Percentiles rank a stretch among this genome's conserved stretches.
Conservation (phyloP, 2,113 vertebrate genomes). For the Heloderma charlesbogerti region DNA sequence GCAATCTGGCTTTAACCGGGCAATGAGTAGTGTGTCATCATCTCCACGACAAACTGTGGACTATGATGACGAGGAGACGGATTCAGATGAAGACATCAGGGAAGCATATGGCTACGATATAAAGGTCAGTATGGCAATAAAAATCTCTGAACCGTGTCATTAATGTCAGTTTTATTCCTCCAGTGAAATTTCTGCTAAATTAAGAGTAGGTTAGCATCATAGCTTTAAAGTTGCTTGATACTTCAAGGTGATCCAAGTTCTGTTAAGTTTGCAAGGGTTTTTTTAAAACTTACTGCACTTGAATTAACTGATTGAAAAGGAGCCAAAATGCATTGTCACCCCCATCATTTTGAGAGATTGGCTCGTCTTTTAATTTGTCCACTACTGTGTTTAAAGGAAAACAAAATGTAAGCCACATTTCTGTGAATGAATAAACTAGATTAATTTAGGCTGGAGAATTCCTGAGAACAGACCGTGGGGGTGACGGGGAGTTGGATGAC, state of each 20-base stretch:
- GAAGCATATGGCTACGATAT: slow-evolving; percentile 95
- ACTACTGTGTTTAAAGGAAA: not conserved
- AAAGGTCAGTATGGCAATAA: slow-evolving; percentile 79
- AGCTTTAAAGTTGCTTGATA: not conserved
- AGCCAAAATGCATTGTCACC: not conserved
- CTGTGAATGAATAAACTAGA: not conserved
- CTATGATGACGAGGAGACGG: slow-evolving; percentile 97
- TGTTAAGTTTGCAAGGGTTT: not conserved
- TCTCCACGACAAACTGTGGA: slow-evolving; percentile 91
- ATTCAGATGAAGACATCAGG: slow-evolving; percentile 96
- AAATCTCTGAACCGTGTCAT: not conserved
- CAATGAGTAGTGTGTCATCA: slow-evolving; percentile 81
- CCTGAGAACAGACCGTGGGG: not conserved
- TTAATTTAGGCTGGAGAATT: not conserved
- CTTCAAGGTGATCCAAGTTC: not conserved
- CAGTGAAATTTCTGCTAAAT: not conserved
- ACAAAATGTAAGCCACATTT: not conserved
- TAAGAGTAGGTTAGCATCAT: not conserved
- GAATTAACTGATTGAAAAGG: not conserved
- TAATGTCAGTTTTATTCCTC: not conserved
- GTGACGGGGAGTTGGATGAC: not conserved
- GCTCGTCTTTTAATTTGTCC: not conserved
- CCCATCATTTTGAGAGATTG: not conserved
- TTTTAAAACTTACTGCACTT: not conserved
- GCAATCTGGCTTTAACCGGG: slow-evolving; percentile 94